phyloP scores from a whole-genome alignment of 2,113 vertebrate genomes.

The Coryphaenoides rupestris region DNA sequence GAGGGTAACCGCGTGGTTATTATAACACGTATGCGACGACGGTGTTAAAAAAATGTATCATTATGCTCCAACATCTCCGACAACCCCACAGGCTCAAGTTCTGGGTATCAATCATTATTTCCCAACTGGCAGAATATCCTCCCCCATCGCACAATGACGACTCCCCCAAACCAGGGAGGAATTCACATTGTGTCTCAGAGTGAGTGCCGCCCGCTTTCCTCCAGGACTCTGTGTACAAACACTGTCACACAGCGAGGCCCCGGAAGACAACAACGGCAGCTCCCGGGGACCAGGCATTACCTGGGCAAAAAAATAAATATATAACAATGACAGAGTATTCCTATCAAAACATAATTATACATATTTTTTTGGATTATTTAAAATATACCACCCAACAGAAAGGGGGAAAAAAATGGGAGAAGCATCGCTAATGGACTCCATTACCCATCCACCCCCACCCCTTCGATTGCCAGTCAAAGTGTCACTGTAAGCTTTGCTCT shows the following conservation, averaged over 20 bases:
- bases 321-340: constrained; percentile 44
- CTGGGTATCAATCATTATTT: constrained; percentile 25
- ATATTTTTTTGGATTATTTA: constrained; percentile 54
- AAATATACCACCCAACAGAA: constrained; percentile 40
- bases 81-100: constrained; percentile 22
- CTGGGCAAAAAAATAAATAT: constrained; percentile 36
- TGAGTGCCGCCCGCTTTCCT: constrained; percentile 32
- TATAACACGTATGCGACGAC: neutral
- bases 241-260: constrained; percentile 49
- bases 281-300: constrained; percentile 44
- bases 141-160: neutral
- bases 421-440: constrained; percentile 59
- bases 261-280: constrained; percentile 48
- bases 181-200: constrained; percentile 10
- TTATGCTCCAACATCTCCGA: neutral
- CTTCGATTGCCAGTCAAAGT: constrained; percentile 79
- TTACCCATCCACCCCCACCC: constrained; percentile 56
- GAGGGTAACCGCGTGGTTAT: too few species aligned
- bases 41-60: neutral
- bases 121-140: constrained; percentile 10
- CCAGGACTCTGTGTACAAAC: constrained; percentile 57
- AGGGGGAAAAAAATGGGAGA: too few species aligned
- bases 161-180: constrained; percentile 11
- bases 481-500: constrained; percentile 75
- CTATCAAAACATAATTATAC: constrained; percentile 56